These are phyloP conservation scores for Otus scops DNA, from an alignment of 2,797 vertebrate genomes.

Conservation along the genomic window DNA sequence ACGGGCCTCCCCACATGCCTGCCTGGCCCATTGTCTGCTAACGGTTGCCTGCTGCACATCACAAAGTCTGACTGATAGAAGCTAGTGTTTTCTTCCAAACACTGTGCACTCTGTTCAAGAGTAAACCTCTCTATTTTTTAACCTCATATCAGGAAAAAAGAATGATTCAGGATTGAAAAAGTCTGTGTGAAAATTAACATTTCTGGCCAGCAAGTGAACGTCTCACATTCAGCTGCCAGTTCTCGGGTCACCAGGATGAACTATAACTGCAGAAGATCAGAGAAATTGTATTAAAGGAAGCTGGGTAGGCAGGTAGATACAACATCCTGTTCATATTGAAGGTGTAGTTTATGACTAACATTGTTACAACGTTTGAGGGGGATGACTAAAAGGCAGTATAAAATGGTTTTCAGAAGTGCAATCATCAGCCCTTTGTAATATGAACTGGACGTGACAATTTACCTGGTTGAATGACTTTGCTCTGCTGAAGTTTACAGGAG, in stretches of 20 bases:
- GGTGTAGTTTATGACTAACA: slow-evolving; percentile 6
- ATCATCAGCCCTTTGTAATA: neutral
- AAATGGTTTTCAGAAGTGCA: neutral
- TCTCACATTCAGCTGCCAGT: neutral
- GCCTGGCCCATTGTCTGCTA: neutral
- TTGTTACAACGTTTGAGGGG: neutral
- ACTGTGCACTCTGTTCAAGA: neutral
- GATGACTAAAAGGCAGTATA: neutral
- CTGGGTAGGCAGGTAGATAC: neutral
- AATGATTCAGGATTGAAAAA: neutral
- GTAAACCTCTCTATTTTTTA: neutral
- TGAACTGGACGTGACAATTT: accelerated
- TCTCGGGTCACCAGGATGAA: neutral
- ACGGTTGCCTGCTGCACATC: neutral
- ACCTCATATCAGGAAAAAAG: neutral
- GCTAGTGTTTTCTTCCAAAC: neutral
- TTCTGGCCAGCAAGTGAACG: neutral
- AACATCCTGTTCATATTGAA: neutral
- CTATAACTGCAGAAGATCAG: neutral
- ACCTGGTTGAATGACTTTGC: neutral
- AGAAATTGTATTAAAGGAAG: neutral
- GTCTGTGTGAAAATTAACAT: neutral
- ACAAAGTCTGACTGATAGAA: neutral
- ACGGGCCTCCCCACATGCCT: neutral
- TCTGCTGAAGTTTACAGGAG: neutral